A percentile compares a stretch with the other conserved stretches of the same genome.
These are phyloP conservation scores for Leucozona laternaria DNA, from an alignment of 2,888 invertebrate genomes.

Conservation along the genomic window DNA sequence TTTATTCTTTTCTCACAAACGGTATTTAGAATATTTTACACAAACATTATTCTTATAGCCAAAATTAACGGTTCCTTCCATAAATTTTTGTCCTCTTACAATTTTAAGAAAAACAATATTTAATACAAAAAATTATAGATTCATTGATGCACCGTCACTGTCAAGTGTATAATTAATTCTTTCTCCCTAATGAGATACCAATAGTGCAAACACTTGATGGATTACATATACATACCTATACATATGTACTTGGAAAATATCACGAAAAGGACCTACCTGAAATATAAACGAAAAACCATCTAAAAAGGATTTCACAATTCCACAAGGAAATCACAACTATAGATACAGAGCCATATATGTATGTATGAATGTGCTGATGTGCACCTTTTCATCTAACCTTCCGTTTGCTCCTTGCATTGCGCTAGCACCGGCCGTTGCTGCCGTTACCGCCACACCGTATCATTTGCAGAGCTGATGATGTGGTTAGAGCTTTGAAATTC, in stretches of 20 bases:
- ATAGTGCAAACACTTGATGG: slow-evolving; percentile 65
- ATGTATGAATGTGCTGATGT: slow-evolving; percentile 5
- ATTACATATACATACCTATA: slow-evolving; percentile 56
- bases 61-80: no score
- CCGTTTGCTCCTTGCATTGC: slow-evolving; percentile 18
- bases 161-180: slow-evolving; percentile 28
- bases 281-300: slow-evolving; percentile 52
- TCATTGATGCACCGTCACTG: slow-evolving; percentile 9
- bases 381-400: slow-evolving; percentile 22
- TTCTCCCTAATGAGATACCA: slow-evolving; percentile 54
- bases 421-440: slow-evolving; percentile 22
- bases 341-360: slow-evolving; percentile 8
- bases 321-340: slow-evolving; percentile 31
- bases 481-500: slow-evolving; percentile 77
- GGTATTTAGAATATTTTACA: no score
- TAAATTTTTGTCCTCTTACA: no score
- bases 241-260: slow-evolving; percentile 51
- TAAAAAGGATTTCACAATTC: slow-evolving; percentile 63
- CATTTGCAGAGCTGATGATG: slow-evolving; percentile 77
- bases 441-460: background rate
- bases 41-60: no score
- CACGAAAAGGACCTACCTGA: slow-evolving; percentile 59
- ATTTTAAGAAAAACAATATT: no score
- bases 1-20: no score
- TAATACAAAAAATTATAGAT: no score